Evolutionary conservation across 2,888 invertebrate genomes (phyloP).

Genomic region (Lasioglossum malachurum): DNA sequence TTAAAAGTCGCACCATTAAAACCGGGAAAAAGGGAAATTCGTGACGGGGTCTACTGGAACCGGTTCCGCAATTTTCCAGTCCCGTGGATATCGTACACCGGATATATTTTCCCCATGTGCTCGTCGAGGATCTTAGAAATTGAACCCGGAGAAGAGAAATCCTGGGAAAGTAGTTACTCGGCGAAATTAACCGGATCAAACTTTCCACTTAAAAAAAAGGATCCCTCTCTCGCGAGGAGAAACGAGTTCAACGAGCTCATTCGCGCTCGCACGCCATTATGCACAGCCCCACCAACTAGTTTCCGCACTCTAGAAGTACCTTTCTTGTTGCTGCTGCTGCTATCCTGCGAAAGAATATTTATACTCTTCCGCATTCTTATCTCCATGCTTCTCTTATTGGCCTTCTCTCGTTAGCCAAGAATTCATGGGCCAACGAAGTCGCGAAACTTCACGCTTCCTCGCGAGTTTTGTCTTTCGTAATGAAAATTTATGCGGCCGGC

Average conservation of each 20-base stretch:
- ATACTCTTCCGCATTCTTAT: constrained; percentile 32
- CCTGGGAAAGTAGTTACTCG: not conserved
- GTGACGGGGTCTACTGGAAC: not conserved
- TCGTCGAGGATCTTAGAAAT: not conserved
- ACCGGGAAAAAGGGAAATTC: not conserved
- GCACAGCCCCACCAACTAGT: constrained; percentile 6
- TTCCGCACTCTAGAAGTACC: not conserved
- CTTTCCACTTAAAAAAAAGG: constrained; percentile 9
- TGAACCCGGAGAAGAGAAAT: not conserved
- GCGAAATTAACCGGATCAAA: not conserved
- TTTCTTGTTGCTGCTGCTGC: constrained; percentile 20
- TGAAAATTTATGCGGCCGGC: constrained; percentile 17
- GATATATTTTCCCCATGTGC: not conserved
- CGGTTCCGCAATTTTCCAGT: not conserved
- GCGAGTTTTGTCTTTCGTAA: constrained; percentile 7
- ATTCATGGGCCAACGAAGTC: constrained; percentile 30
- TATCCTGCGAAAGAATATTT: constrained; percentile 20
- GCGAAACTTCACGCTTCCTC: not conserved
- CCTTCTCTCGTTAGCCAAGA: constrained; percentile 5
- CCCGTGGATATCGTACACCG: not conserved
- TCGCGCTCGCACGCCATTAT: constrained; percentile 9
- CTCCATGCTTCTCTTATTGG: not conserved
- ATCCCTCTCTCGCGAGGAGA: not conserved
- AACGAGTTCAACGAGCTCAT: constrained; percentile 13
- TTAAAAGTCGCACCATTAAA: not conserved